Evolutionary conservation across 2,797 vertebrate species (phyloP), one percentile per base, ranked within the genome.

Genomic region (Basileuterus tristriatus): DNA sequence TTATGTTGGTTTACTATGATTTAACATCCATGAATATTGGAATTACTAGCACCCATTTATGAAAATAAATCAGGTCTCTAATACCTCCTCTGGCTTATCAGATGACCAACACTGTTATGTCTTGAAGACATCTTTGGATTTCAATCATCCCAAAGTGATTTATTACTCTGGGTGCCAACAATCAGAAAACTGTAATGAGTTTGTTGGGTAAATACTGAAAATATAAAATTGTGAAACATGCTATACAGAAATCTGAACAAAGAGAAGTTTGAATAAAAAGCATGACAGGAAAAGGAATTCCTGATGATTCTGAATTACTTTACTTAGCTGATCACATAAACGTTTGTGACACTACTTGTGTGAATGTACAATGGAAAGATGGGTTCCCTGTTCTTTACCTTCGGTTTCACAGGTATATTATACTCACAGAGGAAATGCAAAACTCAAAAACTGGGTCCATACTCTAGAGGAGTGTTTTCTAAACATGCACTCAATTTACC

Each of bases 111-210:
- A 7, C 0, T 17, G 24, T 26, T 74, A 24, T 3, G 6, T 34
- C 69, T 76, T 46, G 15, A 70, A 81, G 36, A 74, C 2, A 92
- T n/a, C 30, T 59, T 22, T 84, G 74, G 53, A 55, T 23, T 75
- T 65, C 1, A 2, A 52, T 72, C 16, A 53, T 3, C 23, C 26
- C 10, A 2, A 71, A 85, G 23, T 0, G 0, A 53, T 69, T 65
- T 69, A 77, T 44, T 58, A 41, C 47, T 62, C 43, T 49, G 19
- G 7, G 65, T 26, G 56, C 4, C 41, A 81, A 80, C 39, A 67
- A 74, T 63, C n/a, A 52, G 43, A 83, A 76, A 44, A 29, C 9
- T 77, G 14, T 44, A 70, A 63, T 44, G 34, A 86, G 39, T 83
- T 50, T 46, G 11, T 18, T 63, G 13, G 19, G 67, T 55, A 83